Conservation (phyloP, 2,113 vertebrate genomes). For the Heterotis niloticus region DNA sequence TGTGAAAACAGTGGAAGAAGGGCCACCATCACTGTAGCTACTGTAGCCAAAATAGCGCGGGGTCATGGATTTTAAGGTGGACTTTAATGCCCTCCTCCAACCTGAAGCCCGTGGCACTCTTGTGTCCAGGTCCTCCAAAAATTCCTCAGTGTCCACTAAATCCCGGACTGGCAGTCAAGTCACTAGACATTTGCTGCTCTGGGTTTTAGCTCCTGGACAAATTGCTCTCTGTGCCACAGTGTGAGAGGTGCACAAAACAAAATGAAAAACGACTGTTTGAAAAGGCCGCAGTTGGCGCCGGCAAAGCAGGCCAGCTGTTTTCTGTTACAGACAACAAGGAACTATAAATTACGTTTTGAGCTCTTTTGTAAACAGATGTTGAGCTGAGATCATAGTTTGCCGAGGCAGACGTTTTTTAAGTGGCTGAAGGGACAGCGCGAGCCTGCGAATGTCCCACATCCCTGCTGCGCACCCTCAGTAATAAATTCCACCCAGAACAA, state of each 20-base stretch:
- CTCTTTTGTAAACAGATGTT: not conserved
- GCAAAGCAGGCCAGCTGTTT: not conserved
- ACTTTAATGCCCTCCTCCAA: not conserved
- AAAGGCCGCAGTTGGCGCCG: not conserved
- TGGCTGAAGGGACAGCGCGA: not conserved
- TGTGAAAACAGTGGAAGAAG: too few species aligned
- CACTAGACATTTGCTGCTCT: not conserved
- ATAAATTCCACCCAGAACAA: not conserved
- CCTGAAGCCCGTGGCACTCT: not conserved
- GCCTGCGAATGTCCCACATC: not conserved
- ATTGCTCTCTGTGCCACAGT: not conserved
- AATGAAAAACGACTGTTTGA: not conserved
- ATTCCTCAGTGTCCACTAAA: not conserved
- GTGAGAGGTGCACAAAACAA: not conserved
- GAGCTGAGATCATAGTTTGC: not conserved
- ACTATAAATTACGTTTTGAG: not conserved
- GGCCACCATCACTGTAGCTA: not conserved
- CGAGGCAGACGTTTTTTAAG: not conserved
- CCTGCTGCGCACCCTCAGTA: not conserved
- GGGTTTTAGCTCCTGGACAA: conserved; percentile 1
- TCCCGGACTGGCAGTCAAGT: not conserved
- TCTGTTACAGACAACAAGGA: not conserved
- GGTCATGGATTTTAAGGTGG: conserved; percentile 5
- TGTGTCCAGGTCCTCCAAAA: not conserved
- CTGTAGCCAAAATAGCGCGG: not conserved